Base-by-base conservation (phyloP, 2,888 invertebrate species). In the Argyresthia albistria region DNA sequence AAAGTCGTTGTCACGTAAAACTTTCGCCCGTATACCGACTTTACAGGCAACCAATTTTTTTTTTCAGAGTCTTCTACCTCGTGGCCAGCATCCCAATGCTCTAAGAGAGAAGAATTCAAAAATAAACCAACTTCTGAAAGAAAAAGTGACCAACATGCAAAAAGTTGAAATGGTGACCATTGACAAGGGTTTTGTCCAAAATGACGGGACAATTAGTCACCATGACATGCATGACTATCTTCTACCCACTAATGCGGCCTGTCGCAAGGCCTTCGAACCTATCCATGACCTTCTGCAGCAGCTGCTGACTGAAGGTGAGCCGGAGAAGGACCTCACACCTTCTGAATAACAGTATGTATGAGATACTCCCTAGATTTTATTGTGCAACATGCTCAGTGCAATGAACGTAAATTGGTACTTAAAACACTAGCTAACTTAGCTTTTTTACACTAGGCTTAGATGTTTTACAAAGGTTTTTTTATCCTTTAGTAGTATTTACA, bases 151-250 rank as follows among this genome's bases (percentile, higher is more conserved):
- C 60, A 89, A 89, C 58, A 79, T 93, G 64, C 83, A 90, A 58
- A 93, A 93, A 73, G 92, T 94, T 52, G 95, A 95, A 82, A 90
- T 93, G 67, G 92, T 97, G 45, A 82, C 90, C 58, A 93, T 95
- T 65, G 95, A 95, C 67, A 93, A 94, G 67, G 93, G 93, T 48
- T 90, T 95, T 60, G 87, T 95, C 53, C 93, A 94, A 75, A 89
- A 89, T 48, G 94, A 94, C 81, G 94, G 95, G 3, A 91, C 91
- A 46, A 96, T 97, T 55, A 94, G 94, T 70, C 95, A 95, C 69
- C 93, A 93, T 67, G 97, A 97, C 72, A 95, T 97, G 95, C 93
- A 95, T 70, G 97, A 97, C 79, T 97, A 96, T 78, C 90, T 97
- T 50, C 93, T 96, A 69, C 89, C 96, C 55, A 96, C 96, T 1